Conservation (phyloP, 2,113 vertebrate species). For the Pao palembangensis region DNA sequence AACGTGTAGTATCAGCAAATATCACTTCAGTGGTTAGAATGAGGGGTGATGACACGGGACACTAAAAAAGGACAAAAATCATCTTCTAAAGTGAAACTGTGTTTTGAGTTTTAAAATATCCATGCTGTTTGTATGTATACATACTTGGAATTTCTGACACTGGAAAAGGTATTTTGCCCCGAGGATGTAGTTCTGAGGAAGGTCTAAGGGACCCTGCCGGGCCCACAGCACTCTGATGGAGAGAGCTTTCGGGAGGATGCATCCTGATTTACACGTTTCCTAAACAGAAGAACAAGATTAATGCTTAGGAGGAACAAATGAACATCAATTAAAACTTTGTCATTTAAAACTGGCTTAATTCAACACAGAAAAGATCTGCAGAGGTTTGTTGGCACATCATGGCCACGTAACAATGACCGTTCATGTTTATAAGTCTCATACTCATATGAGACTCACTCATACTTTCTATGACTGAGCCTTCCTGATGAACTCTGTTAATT, state of each 20-base stretch:
- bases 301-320: not conserved
- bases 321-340: not conserved
- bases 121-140: not conserved
- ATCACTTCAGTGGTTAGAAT: slow-evolving; percentile 63
- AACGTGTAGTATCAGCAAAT: slow-evolving; percentile 67
- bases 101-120: not conserved
- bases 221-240: slow-evolving; percentile 73
- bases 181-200: slow-evolving; percentile 72
- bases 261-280: slow-evolving; percentile 66
- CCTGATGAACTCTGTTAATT: no score
- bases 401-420: no score
- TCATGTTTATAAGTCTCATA: no score
- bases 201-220: slow-evolving; percentile 60
- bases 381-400: no score
- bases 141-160: slow-evolving; percentile 68
- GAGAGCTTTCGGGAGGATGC: slow-evolving; percentile 67
- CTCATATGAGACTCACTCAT: no score
- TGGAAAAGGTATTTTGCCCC: slow-evolving; percentile 69
- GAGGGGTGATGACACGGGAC: slow-evolving; percentile 54
- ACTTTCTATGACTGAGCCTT: no score
- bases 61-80: slow-evolving; percentile 45
- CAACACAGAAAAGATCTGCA: not conserved
- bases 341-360: not conserved
- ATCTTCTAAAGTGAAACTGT: not conserved
- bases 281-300: slow-evolving; percentile 18